phyloP scores from a whole-genome alignment of 2,113 vertebrate species.

The Pseudonaja textilis region DNA sequence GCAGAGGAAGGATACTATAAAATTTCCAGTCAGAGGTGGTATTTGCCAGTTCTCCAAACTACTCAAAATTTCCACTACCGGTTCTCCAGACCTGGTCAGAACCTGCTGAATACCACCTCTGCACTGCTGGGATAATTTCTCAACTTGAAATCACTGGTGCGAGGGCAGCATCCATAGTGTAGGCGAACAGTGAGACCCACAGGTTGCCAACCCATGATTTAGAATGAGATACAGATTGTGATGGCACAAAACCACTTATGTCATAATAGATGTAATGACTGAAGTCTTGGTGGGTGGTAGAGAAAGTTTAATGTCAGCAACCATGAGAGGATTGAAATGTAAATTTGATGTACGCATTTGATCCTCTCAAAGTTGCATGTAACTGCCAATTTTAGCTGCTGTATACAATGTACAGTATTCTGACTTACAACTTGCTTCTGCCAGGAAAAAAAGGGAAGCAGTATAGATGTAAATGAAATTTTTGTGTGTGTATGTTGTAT shows the following conservation, averaged over 20 bases:
- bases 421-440: background rate
- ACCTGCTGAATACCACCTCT: too few relatives aligned
- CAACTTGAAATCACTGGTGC: background rate
- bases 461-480: background rate
- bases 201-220: background rate
- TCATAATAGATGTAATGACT: background rate
- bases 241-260: background rate
- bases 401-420: background rate
- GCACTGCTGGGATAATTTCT: background rate
- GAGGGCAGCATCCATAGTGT: background rate
- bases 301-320: background rate
- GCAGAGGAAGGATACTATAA: too few relatives aligned
- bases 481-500: background rate
- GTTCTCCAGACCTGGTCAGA: too few relatives aligned
- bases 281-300: background rate
- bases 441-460: background rate
- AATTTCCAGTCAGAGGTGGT: too few relatives aligned
- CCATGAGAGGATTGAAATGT: background rate
- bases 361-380: background rate
- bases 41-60: too few relatives aligned
- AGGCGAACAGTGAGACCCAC: background rate
- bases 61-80: too few relatives aligned
- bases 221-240: background rate
- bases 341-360: background rate
- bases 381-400: background rate